Base-by-base conservation (phyloP, 1,140 invertebrate genomes). In the Rhynchophorus ferrugineus region DNA sequence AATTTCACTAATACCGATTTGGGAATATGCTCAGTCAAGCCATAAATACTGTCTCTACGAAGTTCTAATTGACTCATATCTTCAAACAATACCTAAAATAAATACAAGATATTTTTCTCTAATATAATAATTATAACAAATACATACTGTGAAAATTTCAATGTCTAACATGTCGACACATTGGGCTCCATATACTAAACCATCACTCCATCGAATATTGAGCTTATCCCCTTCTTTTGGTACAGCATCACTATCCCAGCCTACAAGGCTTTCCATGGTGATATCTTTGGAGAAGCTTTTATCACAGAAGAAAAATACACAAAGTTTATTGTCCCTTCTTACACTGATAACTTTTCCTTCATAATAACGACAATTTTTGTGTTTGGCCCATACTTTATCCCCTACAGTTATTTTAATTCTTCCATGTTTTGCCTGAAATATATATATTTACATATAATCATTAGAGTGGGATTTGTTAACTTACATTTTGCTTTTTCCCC, bases 341-440 rank as follows among this genome's bases (percentile, higher is more conserved):
- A 77, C 73, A 13, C 73, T 69, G 1, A 67, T 54, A 8, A 85
- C 72, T 45, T 67, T 74, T 7, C 72, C 78, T 50, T 75, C 72
- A 63, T 83, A 84, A 64, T 76, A 84, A 17, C 81, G 69, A 1
- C 69, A 72, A 55, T 83, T 84, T 35, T 74, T 73, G 64, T 83
- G 80, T 58, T 78, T 81, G 1, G 79, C 81, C 72, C 79, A 78
- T 1, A 83, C 81, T 14, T 49, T 60, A 24, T 75, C 60, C 2
- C 57, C 51, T 24, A 50, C 0, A 2, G 34, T n/a, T n/a, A 55
- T 49, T 1, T 45, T n/a, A 5, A 48, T 22, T 14, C 50, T 8
- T n/a, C n/a, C n/a, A 33, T 21, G 41, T 13, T 13, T 35, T 8
- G 3, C 6, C 35, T 29, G 24, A 29, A 29, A 29, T 6, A n/a